Percentiles rank a stretch among this genome's conserved stretches.
These are phyloP conservation scores for Enteromius thamalakanensis DNA, from an alignment of 2,797 vertebrate genomes.

Conservation along the genomic window DNA sequence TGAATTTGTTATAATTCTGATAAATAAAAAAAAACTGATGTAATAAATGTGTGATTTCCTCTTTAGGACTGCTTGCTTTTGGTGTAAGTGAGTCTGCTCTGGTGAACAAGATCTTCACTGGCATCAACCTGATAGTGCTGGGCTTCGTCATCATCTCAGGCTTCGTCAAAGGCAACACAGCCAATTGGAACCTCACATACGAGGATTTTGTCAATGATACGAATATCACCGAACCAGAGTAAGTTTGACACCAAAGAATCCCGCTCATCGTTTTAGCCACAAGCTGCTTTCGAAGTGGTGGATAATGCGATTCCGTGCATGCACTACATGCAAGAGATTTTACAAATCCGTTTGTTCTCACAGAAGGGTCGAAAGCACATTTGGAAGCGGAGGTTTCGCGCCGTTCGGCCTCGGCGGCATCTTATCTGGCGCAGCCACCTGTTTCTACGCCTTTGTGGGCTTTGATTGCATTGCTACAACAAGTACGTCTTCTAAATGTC, in stretches of 20 bases:
- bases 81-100: slow-evolving; percentile 93
- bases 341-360: slow-evolving; percentile 8
- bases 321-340: background rate
- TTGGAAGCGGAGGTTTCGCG: slow-evolving; percentile 87
- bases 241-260: slow-evolving; percentile 22
- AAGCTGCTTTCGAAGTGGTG: background rate
- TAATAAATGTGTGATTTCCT: background rate
- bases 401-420: slow-evolving; percentile 89
- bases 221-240: background rate
- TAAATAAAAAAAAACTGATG: background rate
- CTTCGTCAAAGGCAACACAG: slow-evolving; percentile 86
- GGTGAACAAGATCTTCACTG: slow-evolving; percentile 95
- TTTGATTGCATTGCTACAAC: slow-evolving; percentile 98
- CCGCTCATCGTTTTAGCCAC: background rate
- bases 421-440: slow-evolving; percentile 90
- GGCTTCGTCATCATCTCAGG: slow-evolving; percentile 90
- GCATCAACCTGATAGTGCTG: slow-evolving; percentile 90
- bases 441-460: slow-evolving; percentile 97
- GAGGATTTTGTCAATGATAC: slow-evolving; percentile 69
- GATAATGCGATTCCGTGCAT: background rate
- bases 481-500: slow-evolving; percentile 75
- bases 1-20: background rate
- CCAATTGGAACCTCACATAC: slow-evolving; percentile 86
- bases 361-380: slow-evolving; percentile 59
- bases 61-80: slow-evolving; percentile 85